Conservation (phyloP, 1,140 invertebrate species). For the Drosophila subobscura region DNA sequence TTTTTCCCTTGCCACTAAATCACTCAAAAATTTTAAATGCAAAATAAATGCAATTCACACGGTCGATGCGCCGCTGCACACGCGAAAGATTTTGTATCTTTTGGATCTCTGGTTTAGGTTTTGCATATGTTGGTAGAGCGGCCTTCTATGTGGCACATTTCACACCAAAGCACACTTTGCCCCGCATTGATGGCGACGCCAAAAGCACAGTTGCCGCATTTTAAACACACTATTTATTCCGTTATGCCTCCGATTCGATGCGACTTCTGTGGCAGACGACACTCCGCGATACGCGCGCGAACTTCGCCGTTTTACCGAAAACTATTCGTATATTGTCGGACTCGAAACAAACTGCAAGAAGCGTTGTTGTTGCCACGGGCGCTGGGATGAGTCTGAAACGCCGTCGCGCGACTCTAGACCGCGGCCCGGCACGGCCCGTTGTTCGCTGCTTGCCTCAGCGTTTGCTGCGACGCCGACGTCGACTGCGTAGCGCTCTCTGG, state of each 20-base stretch:
- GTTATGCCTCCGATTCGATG: slow-evolving; percentile 11
- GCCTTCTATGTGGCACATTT: slow-evolving; percentile 25
- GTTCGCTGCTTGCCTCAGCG: too few species aligned
- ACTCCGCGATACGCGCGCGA: slow-evolving; percentile 32
- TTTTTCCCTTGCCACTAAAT: too few species aligned
- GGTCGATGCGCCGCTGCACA: too few species aligned
- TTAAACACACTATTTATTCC: slow-evolving; percentile 23
- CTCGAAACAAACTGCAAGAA: background rate
- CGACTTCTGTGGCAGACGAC: slow-evolving; percentile 7
- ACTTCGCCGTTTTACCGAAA: slow-evolving; percentile 2
- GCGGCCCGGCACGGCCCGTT: too few species aligned
- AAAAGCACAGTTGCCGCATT: slow-evolving; percentile 66
- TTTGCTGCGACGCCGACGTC: slow-evolving; percentile 11
- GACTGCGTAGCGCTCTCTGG: slow-evolving; percentile 8
- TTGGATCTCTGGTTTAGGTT: slow-evolving; percentile 30
- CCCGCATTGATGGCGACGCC: slow-evolving; percentile 48
- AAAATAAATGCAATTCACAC: too few species aligned
- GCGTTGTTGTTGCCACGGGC: slow-evolving; percentile 60
- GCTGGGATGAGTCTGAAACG: slow-evolving; percentile 68
- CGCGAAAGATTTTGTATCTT: slow-evolving; percentile 25
- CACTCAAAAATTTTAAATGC: too few species aligned
- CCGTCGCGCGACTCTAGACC: too few species aligned
- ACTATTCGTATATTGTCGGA: slow-evolving; percentile 7
- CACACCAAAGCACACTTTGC: slow-evolving; percentile 28
- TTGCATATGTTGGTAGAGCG: slow-evolving; percentile 47